Conservation (phyloP, 2,113 vertebrate genomes). For the Sardina pilchardus region DNA sequence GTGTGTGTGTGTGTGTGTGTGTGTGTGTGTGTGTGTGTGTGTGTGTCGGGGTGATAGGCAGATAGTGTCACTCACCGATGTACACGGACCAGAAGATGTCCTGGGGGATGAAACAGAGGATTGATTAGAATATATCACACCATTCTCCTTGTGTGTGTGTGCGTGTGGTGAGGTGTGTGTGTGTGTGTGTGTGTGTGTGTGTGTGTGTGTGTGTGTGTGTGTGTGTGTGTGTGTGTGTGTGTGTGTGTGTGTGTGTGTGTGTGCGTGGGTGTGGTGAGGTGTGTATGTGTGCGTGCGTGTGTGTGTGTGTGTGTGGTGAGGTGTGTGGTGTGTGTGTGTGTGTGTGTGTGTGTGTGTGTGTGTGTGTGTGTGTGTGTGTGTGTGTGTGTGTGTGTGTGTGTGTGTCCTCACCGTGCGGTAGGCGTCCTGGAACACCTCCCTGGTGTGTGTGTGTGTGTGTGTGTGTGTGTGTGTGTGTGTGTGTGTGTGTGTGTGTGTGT, state of each 20-base stretch:
- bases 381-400: not conserved
- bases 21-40: not conserved
- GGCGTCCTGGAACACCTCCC: constrained; percentile 79
- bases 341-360: not conserved
- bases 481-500: too few species aligned
- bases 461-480: too few species aligned
- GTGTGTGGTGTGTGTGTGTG: not conserved
- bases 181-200: not conserved
- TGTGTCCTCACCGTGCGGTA: constrained; percentile 67
- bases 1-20: not conserved
- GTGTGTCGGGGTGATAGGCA: constrained; percentile 3
- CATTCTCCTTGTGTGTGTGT: not conserved
- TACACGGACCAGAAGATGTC: constrained; percentile 81
- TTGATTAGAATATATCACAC: not conserved
- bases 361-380: not conserved
- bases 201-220: not conserved
- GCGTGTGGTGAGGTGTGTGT: not conserved
- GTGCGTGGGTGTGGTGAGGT: too few species aligned
- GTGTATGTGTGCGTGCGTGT: too few species aligned
- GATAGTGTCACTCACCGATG: constrained; percentile 66
- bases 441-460: constrained; percentile 40
- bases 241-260: not conserved
- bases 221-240: not conserved
- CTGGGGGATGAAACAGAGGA: constrained; percentile 54
- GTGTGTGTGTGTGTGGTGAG: too few species aligned